A percentile compares a stretch with the other conserved stretches of the same genome.
Evolutionary conservation across 1,140 invertebrate genomes (phyloP).

Genomic region (Pristionchus pacificus): DNA sequence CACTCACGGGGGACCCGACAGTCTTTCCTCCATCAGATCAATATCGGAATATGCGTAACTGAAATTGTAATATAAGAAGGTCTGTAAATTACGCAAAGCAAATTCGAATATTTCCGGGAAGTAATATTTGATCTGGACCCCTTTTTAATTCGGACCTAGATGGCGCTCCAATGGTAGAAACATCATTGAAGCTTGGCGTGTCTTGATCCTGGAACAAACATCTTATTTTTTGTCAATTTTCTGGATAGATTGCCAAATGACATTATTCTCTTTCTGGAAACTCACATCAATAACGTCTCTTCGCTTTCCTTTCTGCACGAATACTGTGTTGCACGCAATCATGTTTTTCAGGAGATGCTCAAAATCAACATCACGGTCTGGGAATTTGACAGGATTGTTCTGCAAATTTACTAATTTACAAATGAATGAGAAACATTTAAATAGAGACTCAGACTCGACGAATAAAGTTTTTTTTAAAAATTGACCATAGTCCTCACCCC

Average conservation of each 20-base stretch:
- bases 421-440: conserved; percentile 14
- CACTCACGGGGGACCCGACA: not conserved
- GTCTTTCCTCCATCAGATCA: not conserved
- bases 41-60: not conserved
- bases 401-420: conserved; percentile 7
- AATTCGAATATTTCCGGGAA: not conserved
- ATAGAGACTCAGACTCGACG: not conserved
- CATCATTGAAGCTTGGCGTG: not conserved
- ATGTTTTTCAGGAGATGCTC: conserved; percentile 27
- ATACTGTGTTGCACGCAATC: conserved; percentile 25
- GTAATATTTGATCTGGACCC: not conserved
- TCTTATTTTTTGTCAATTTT: conserved; percentile 6
- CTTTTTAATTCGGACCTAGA: no score
- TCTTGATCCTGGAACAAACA: not conserved
- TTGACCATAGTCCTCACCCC: conserved; percentile 6
- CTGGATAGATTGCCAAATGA: no score
- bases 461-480: conserved; percentile 10
- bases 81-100: not conserved
- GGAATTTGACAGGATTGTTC: conserved; percentile 10
- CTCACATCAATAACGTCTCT: conserved; percentile 21
- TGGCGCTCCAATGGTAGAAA: not conserved
- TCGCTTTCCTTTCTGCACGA: conserved; percentile 22
- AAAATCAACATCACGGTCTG: conserved; percentile 5
- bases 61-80: conserved; percentile 1
- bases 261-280: no score